Base-by-base conservation (phyloP, 2,113 vertebrate species). In the Cottus gobio region DNA sequence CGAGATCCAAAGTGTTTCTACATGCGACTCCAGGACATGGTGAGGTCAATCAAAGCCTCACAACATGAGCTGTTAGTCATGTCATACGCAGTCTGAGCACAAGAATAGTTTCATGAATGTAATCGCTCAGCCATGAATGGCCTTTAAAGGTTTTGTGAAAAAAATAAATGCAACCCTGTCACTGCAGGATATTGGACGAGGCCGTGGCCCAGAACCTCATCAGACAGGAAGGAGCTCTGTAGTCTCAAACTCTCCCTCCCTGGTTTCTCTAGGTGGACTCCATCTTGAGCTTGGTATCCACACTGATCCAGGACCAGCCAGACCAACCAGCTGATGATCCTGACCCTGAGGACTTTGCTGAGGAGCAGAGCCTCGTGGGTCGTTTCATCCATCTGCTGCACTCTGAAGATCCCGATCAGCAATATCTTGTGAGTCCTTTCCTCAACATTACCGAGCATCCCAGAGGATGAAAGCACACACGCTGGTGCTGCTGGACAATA, bases 331-430 rank as follows among this genome's bases (percentile, higher is more conserved):
- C 96, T 0, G 98, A 99, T 71, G 98, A 99, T 44, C 98, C 97
- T 1, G 98, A 99, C 87, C 98, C 97, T 0, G 98, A 99, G 83
- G 98, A 99, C 90, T 99, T 99, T 93, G 96, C 97, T 18, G 98
- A 99, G 80, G 98, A 99, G 85, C 98, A 99, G 88, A 97, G 98
- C 79, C 97, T 99, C 26, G 98, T 99, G 79, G 98, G 98, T 46
- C 94, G 98, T 34, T 98, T 99, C 89, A 99, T 99, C 88, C 98
- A 99, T 75, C 96, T 99, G 20, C 91, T 99, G 15, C 95, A 92
- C 52, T 99, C 98, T 2, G 98, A 99, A 26, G 97, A 99, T 82
- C 97, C 97, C 0, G 97, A 99, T 87, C 98, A 99, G 30, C 98
- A 99, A 90, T 99, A 99, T 77, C 91, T 99, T 93, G 98, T 99